Base-by-base conservation (phyloP, 23 tunicate species). In the Phallusia fumigata region DNA sequence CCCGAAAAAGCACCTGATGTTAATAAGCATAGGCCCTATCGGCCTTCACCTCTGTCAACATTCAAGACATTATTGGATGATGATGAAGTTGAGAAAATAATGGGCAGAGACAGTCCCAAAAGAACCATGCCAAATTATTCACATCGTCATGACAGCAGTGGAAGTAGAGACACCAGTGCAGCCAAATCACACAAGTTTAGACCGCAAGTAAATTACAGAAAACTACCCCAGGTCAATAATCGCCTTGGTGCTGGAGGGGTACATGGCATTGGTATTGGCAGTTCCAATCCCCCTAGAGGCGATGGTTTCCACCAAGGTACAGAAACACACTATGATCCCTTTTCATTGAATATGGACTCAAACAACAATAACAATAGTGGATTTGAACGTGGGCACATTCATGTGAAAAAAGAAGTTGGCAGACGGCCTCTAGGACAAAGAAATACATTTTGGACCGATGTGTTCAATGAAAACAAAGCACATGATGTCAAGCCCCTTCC, bases 41-140 rank as follows among this genome's bases (percentile, higher is more conserved):
- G 77, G 53, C 86, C 91, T 33, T 84, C 94, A 22, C 85, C 88
- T 0, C 82, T 89, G 18, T 89, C 94, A 30, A 80, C 86, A 0
- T 89, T 33, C 82, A 82, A 89, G 36, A 84, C 80, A 74, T n/a
- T 89, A 18, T 69, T 89, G 2, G 94, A 89, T 65, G 94, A 84
- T 36, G 94, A 89, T 32, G 94, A 89, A 36, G 26, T 89, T 26
- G 92, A 88, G 34, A 75, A 80, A 22, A 31, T 87, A n/a, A 51
- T 87, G 21, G 91, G 91, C 18, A 87, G 82, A 76, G 86, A 76
- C 36, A 87, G 91, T 64, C 77, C 83, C 2, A 32, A 32, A 74
- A 74, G 40, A 58, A 58, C 69, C 13, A 8, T 58, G 16, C 69
- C 69, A 58, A 8, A 24, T 6, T 58, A 58, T 58, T 22, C 69